Percentiles rank a stretch among this genome's conserved stretches.
Conservation (phyloP, 2,888 invertebrate species). For the Apodemia zela region DNA sequence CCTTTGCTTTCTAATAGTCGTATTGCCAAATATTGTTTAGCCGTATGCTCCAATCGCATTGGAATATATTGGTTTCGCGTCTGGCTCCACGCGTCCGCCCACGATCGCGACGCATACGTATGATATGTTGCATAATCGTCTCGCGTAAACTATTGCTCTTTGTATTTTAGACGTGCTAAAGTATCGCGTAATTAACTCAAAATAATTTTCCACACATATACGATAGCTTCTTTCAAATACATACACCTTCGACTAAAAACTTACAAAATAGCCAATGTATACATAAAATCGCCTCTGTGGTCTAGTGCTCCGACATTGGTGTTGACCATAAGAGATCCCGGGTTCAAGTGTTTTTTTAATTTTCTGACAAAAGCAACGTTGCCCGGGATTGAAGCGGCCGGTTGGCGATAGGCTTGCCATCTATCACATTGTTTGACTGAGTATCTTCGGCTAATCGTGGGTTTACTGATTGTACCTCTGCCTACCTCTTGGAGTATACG, state of each 20-base stretch:
- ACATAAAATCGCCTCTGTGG: too few relatives aligned
- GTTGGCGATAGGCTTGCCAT: too few relatives aligned
- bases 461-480: too few relatives aligned
- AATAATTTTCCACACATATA: constrained; percentile 40
- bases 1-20: constrained; percentile 62
- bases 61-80: constrained; percentile 21
- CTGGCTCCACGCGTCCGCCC: constrained; percentile 35
- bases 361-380: too few relatives aligned
- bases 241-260: constrained; percentile 18
- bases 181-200: constrained; percentile 51
- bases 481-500: too few relatives aligned
- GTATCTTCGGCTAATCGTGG: too few relatives aligned
- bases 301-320: too few relatives aligned
- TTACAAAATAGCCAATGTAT: too few relatives aligned
- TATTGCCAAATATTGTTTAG: constrained; percentile 61
- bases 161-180: constrained; percentile 61
- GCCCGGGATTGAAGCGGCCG: too few relatives aligned
- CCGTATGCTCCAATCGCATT: constrained; percentile 37
- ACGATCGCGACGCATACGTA: constrained; percentile 39
- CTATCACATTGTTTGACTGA: too few relatives aligned
- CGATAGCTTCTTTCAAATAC: constrained; percentile 35
- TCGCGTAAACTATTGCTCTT: constrained; percentile 55
- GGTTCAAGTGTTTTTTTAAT: too few relatives aligned
- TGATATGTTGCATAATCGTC: constrained; percentile 54
- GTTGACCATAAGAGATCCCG: too few relatives aligned